phyloP scores from a whole-genome alignment of 1,140 invertebrate species.

The Aphelinus certus region DNA sequence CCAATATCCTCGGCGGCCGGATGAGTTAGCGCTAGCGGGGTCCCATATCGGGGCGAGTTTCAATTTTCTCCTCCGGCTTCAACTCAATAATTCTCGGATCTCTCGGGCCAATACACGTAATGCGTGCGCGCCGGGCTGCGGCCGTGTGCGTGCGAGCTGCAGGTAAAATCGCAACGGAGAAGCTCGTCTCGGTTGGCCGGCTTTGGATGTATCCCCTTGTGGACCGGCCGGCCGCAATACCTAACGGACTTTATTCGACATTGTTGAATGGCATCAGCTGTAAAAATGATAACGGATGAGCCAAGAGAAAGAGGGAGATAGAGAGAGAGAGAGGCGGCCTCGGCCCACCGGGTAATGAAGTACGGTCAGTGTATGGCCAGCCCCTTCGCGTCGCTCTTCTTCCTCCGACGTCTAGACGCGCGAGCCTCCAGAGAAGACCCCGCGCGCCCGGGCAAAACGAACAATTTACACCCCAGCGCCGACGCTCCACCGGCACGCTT shows the following conservation, averaged over 20 bases:
- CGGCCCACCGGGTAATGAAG: slow-evolving; percentile 64
- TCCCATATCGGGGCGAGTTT: too few species aligned
- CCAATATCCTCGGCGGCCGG: too few species aligned
- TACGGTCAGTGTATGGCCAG: slow-evolving; percentile 59
- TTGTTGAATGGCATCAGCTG: slow-evolving; percentile 67
- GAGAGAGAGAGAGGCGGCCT: slow-evolving; percentile 29
- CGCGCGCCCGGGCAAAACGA: slow-evolving; percentile 39
- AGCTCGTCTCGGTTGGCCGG: neutral
- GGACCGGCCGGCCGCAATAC: slow-evolving; percentile 59
- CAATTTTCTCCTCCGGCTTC: too few species aligned
- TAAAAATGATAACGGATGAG: slow-evolving; percentile 68
- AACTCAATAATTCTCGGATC: too few species aligned
- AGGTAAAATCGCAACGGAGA: too few species aligned
- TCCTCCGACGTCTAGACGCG: slow-evolving; percentile 1
- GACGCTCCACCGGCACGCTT: neutral
- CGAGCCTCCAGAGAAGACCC: slow-evolving; percentile 31
- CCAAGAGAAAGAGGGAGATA: slow-evolving; percentile 47
- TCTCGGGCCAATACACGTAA: too few species aligned
- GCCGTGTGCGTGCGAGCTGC: too few species aligned
- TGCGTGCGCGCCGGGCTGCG: too few species aligned
- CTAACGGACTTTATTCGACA: slow-evolving; percentile 67
- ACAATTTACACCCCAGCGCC: slow-evolving; percentile 41
- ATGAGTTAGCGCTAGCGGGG: too few species aligned
- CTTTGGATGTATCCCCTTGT: slow-evolving; percentile 47
- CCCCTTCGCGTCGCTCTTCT: slow-evolving; percentile 47